phyloP scores from a whole-genome alignment of 1,140 invertebrate species.

The Halesus radiatus region DNA sequence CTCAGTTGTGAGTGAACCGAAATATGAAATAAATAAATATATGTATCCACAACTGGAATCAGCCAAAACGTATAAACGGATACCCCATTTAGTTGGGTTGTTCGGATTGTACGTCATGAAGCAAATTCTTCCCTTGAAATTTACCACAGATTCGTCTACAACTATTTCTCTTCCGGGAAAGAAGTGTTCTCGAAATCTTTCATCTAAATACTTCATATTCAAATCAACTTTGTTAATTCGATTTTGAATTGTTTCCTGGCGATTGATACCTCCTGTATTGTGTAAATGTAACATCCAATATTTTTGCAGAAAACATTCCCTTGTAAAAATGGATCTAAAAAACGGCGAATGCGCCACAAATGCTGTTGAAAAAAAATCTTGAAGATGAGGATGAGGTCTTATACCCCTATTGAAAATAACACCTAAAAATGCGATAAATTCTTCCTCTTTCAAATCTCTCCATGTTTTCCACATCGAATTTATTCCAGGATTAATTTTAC shows the following conservation, averaged over 20 bases:
- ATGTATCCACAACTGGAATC: slow-evolving; percentile 56
- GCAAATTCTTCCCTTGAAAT: slow-evolving; percentile 58
- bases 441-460: no score
- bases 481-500: no score
- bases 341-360: slow-evolving; percentile 23
- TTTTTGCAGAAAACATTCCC: slow-evolving; percentile 44
- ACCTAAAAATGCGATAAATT: slow-evolving; percentile 22
- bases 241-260: neutral
- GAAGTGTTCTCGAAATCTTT: slow-evolving; percentile 51
- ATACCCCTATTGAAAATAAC: slow-evolving; percentile 44
- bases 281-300: slow-evolving; percentile 47
- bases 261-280: neutral
- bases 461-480: no score
- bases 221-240: no score
- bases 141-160: slow-evolving; percentile 53
- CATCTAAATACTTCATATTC: slow-evolving; percentile 31
- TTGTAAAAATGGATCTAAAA: slow-evolving; percentile 29
- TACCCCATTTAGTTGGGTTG: slow-evolving; percentile 59
- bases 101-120: slow-evolving; percentile 58
- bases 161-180: slow-evolving; percentile 42
- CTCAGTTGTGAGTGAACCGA: slow-evolving; percentile 50
- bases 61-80: slow-evolving; percentile 57
- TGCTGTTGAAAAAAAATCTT: slow-evolving; percentile 34
- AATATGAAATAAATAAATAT: slow-evolving; percentile 58
- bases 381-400: slow-evolving; percentile 17